Conservation (phyloP, 2,797 vertebrate species). For the Pangasius djambal region DNA sequence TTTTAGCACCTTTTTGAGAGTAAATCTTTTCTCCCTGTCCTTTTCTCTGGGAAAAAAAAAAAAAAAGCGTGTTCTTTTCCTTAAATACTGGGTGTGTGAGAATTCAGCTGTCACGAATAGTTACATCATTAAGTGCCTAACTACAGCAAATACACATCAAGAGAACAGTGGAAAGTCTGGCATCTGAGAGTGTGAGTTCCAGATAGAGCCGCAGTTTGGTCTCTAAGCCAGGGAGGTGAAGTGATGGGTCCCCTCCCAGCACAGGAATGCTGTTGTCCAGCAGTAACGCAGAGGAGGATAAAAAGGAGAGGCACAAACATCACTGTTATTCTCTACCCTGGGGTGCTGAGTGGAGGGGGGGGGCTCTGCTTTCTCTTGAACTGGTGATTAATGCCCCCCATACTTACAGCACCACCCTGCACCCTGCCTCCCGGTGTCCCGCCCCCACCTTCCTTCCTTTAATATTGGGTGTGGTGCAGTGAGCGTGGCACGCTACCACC, state of each 20-base stretch:
- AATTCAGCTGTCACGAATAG: constrained; percentile 29
- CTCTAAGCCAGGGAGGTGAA: constrained; percentile 56
- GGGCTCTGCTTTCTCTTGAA: constrained; percentile 69
- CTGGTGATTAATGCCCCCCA: constrained; percentile 77
- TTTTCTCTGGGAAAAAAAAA: neutral
- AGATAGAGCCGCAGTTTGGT: constrained; percentile 38
- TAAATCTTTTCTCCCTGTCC: neutral
- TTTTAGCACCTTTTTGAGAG: neutral
- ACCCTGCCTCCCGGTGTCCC: constrained; percentile 57
- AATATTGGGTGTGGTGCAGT: constrained; percentile 60
- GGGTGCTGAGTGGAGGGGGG: constrained; percentile 59
- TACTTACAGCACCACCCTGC: constrained; percentile 58
- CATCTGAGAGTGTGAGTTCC: constrained; percentile 49
- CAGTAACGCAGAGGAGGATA: constrained; percentile 64
- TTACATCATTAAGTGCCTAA: constrained; percentile 33
- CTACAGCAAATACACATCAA: constrained; percentile 37
- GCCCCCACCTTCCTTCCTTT: constrained; percentile 45
- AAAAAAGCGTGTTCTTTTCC: constrained; percentile 10
- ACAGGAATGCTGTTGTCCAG: constrained; percentile 76
- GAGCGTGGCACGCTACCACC: constrained; percentile 66
- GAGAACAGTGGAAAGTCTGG: constrained; percentile 42
- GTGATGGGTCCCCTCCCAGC: constrained; percentile 71
- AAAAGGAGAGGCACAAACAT: constrained; percentile 67
- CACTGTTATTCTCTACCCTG: constrained; percentile 69
- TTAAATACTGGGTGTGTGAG: constrained; percentile 38